Base-by-base conservation (phyloP, 2,113 vertebrate species). In the Jacana jacana region DNA sequence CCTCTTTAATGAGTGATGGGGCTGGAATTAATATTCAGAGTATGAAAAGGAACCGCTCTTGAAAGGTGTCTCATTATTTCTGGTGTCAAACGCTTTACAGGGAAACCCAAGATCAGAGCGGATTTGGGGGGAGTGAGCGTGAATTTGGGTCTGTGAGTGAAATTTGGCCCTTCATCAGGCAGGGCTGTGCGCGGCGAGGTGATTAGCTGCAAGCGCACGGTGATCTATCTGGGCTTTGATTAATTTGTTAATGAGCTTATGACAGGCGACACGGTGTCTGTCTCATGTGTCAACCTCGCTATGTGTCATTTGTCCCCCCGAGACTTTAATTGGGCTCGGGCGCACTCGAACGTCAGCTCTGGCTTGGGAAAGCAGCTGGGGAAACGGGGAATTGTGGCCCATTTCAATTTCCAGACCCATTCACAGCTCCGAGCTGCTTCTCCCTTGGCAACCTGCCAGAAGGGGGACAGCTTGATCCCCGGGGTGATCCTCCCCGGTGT, bases 211-310 rank as follows among this genome's bases (percentile, higher is more conserved):
- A 27, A 72, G 49, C 9, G 2, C 27, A n/a, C 19, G 11, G 35
- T 17, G 81, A 91, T 93, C 75, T 61, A 4, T 17, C 75, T 15
- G 20, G 58, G 85, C 94, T 96, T 95, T 95, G 94, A 95, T 88
- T 91, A 95, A 91, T 89, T 89, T 95, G 81, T 87, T 95, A 95
- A 96, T 69, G 89, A 94, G 71, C 63, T 93, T 81, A 61, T 58
- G 81, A 80, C 18, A 51, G 71, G 75, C 0, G 7, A 58, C 17
- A 16, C 49, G 28, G 5, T 27, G 54, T 60, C 93, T 86, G 5
- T 79, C 58, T 71, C 3, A 1, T 0, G 1, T 66, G 75, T 88
- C 93, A 93, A 5, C 68, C 46, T 60, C 40, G 19, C 25, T 65
- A 5, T 6, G 12, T 66, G 54, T 65, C 60, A 48, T 48, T 69